A percentile compares a stretch with the other conserved stretches of the same genome.
These are phyloP conservation scores for Drosophila funebris DNA, from an alignment of 1,140 invertebrate genomes.

Conservation along the genomic window DNA sequence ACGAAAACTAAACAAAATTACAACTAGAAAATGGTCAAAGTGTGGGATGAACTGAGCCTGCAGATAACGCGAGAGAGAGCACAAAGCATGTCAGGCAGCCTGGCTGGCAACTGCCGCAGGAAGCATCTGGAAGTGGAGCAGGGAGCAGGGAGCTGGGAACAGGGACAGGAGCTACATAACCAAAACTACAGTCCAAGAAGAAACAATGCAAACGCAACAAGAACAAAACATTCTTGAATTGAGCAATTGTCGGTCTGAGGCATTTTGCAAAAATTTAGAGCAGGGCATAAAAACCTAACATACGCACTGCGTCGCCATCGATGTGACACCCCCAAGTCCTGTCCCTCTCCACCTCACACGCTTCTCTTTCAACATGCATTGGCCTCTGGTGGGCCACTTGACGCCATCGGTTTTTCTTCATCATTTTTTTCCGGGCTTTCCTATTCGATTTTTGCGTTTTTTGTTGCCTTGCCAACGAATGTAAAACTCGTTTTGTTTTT, in stretches of 20 bases:
- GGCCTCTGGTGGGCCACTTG: conserved; percentile 34
- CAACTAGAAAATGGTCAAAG: conserved; percentile 44
- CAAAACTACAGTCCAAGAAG: conserved; percentile 16
- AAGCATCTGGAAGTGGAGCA: conserved; percentile 26
- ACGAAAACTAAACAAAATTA: conserved; percentile 76
- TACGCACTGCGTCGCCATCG: conserved; percentile 72
- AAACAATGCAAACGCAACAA: conserved; percentile 12
- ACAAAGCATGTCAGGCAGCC: conserved; percentile 67
- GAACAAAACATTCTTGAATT: conserved; percentile 62
- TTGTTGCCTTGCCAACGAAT: conserved; percentile 4
- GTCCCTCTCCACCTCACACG: background rate
- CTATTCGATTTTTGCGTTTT: background rate
- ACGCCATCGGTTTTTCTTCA: conserved; percentile 13
- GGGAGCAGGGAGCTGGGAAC: conserved; percentile 24
- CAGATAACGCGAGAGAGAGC: conserved; percentile 49
- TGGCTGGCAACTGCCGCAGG: conserved; percentile 60
- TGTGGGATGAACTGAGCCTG: conserved; percentile 3
- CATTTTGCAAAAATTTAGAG: conserved; percentile 66
- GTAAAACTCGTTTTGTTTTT: conserved; percentile 67
- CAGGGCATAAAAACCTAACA: conserved; percentile 62
- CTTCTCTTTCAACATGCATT: conserved; percentile 6
- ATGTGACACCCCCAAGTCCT: conserved; percentile 24
- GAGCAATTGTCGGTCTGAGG: conserved; percentile 68
- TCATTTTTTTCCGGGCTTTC: conserved; percentile 9
- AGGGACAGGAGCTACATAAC: conserved; percentile 8